Evolutionary conservation across 2,888 invertebrate genomes (phyloP).

Genomic region (Cephus runcator): DNA sequence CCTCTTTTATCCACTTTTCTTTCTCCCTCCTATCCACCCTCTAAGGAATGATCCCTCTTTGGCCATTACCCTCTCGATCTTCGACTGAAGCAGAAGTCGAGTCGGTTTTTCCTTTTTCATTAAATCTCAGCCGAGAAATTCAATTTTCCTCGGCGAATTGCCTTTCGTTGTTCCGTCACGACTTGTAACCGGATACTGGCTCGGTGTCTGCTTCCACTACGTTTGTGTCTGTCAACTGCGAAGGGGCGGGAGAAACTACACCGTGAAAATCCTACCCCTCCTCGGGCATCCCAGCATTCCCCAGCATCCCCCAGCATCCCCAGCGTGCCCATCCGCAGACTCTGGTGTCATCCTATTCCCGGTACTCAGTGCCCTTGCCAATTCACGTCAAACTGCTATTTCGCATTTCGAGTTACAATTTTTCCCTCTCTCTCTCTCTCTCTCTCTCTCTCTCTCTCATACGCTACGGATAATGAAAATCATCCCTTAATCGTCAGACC

Average conservation of each 20-base stretch:
- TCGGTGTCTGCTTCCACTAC: neutral
- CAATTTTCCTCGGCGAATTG: slow-evolving; percentile 60
- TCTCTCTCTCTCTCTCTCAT: too few relatives aligned
- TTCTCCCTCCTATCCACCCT: slow-evolving; percentile 7
- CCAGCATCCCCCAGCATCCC: neutral
- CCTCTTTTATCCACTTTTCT: neutral
- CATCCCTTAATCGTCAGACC: neutral
- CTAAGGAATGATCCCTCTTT: neutral
- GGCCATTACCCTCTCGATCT: slow-evolving; percentile 29
- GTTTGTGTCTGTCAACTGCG: slow-evolving; percentile 46
- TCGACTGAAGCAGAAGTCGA: slow-evolving; percentile 31
- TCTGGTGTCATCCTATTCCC: slow-evolving; percentile 7
- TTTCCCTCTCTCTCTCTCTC: neutral
- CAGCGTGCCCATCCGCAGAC: neutral
- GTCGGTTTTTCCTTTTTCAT: slow-evolving; percentile 41
- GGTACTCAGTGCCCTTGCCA: slow-evolving; percentile 11
- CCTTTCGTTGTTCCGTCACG: slow-evolving; percentile 56
- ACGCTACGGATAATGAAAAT: neutral
- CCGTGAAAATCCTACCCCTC: slow-evolving; percentile 6
- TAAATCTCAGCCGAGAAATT: slow-evolving; percentile 54
- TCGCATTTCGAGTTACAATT: neutral
- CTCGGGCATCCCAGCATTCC: neutral
- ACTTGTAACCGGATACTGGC: slow-evolving; percentile 52
- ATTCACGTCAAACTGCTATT: slow-evolving; percentile 3
- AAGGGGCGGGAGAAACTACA: slow-evolving; percentile 9